phyloP scores from a whole-genome alignment of 2,113 vertebrate genomes.

The Hippocampus barbouri region DNA sequence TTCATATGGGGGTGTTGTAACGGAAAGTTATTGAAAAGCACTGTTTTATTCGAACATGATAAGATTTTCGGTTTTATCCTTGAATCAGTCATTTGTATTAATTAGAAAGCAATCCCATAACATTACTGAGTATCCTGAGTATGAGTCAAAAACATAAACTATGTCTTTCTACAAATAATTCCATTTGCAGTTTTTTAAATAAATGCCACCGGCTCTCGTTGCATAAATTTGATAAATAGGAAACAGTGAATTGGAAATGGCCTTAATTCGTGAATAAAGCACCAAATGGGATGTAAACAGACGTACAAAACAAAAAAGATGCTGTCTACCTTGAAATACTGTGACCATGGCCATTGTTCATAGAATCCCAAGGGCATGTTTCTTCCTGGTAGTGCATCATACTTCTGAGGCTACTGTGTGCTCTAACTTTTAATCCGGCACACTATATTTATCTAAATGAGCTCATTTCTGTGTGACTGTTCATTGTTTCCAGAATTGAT shows the following conservation, averaged over 20 bases:
- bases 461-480: slow-evolving; percentile 8
- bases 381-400: slow-evolving; percentile 6
- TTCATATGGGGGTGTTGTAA: too few species aligned
- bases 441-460: slow-evolving; percentile 1
- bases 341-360: background rate
- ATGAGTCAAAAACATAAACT: too few species aligned
- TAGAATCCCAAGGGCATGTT: background rate
- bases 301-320: background rate
- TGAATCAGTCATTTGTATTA: too few species aligned
- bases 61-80: too few species aligned
- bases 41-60: too few species aligned
- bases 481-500: background rate
- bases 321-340: background rate
- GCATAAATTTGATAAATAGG: background rate
- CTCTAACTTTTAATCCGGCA: background rate
- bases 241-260: background rate
- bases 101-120: too few species aligned
- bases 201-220: background rate
- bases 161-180: background rate
- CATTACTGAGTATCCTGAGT: too few species aligned
- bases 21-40: too few species aligned
- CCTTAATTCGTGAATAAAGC: background rate
- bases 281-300: background rate
- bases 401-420: background rate
- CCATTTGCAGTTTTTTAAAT: background rate